Base-by-base conservation (phyloP, 2,113 vertebrate genomes). In the Australoheros scitulus region DNA sequence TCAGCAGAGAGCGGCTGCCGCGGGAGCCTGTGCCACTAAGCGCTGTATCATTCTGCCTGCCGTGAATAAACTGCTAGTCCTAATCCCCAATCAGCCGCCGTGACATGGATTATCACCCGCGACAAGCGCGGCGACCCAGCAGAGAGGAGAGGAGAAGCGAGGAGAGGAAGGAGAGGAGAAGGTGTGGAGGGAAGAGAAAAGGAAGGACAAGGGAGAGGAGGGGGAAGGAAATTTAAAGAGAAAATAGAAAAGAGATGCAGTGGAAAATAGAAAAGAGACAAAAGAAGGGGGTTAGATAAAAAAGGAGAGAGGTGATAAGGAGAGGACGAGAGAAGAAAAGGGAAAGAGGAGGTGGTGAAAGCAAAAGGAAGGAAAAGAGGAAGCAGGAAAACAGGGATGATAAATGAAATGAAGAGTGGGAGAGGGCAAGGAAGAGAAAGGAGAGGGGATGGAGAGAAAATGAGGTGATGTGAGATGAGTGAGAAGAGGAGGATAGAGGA, bases 1-100 rank as follows among this genome's bases (percentile, higher is more conserved):
- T 97, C 96, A 97, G 96, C 97, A 96, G 94, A 96, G 94, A 94
- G 90, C 92, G 84, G 88, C 92, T 94, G 96, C 95, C 94, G 94
- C 94, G 87, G 95, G 94, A 92, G 94, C 93, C 95, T 88, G 91
- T 92, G 91, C 80, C 93, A 85, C 96, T 96, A 96, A 96, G 96
- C 93, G 94, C 96, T 96, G 95, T 93, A 95, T 96, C 96, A 96
- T 96, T 96, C 95, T 95, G 96, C 96, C 96, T 85, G 94, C 95
- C 93, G 94, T 95, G 96, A 97, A 96, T 96, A 96, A 96, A 96
- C 94, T 93, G 93, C 96, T 95, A 91, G 92, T 96, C 96, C 95
- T 96, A 96, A 96, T 96, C 95, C 95, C 52, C 93, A 96, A 96
- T 96, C 96, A 96, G 94, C 89, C 92, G 94, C 92, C 94, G 92